Evolutionary conservation across 2,113 vertebrate genomes (phyloP), one percentile per base, ranked within the genome.

Genomic region (Sorex fumeus): DNA sequence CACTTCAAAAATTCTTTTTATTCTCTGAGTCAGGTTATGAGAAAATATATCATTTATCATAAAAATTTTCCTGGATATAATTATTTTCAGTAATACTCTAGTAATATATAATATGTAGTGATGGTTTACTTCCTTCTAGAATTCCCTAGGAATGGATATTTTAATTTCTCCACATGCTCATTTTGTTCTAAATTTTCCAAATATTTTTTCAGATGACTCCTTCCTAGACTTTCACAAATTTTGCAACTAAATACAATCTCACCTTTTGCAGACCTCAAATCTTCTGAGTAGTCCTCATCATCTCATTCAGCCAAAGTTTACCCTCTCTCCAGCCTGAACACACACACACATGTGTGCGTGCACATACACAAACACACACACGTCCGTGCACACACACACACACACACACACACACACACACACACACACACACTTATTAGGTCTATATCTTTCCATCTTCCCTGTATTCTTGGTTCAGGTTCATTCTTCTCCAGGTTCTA

Each of bases 91-190:
- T 25, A 45, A 84, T 75, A 76, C n/a, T 79, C 88, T 53, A n/a
- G 83, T 64, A 60, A 30, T 27, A 77, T 45, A 40, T 90, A 47
- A 75, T 66, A 19, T 9, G 32, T 66, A 9, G 70, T 88, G 13
- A 4, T 53, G 13, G 13, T 60, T 93, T 57, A 66, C 2, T 81
- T 93, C 67, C 66, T 43, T 45, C 82, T 45, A 47, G 62, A 76
- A 84, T 78, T 82, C 84, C 94, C 69, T 88, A 84, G 80, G 95
- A 88, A 78, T 34, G 60, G 36, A 47, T 34, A 87, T 78, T 84
- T 95, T 78, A 81, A 90, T 82, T 85, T 80, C 21, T 50, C 45
- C 84, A 83, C 53, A 11, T 81, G 47, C 64, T 53, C 76, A 91
- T 88, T 88, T 88, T 75, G 76, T 88, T 94, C 94, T 67, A 60